Evolutionary conservation across 2,797 vertebrate species (phyloP).

Genomic region (Cichlasoma orientale): DNA sequence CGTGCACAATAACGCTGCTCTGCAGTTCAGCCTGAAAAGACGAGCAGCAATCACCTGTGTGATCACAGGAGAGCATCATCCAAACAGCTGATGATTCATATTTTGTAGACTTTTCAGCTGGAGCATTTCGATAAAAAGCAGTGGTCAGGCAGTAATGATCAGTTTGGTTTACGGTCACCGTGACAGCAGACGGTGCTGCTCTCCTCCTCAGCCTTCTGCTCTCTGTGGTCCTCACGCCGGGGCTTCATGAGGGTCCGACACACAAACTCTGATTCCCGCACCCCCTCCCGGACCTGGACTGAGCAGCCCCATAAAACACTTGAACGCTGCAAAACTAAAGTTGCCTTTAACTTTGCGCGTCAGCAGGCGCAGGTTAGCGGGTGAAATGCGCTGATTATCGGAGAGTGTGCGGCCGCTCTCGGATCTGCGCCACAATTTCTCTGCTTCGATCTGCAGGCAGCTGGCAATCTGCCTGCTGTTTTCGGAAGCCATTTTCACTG

Average conservation of each 20-base stretch:
- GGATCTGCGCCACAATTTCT: slow-evolving; percentile 41
- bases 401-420: neutral
- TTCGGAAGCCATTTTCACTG: slow-evolving; percentile 89
- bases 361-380: neutral
- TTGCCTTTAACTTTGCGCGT: slow-evolving; percentile 1
- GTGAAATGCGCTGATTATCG: neutral
- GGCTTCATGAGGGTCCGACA: neutral
- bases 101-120: too few relatives aligned
- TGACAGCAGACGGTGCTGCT: too few relatives aligned
- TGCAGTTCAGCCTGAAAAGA: neutral
- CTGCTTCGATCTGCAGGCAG: slow-evolving; percentile 50
- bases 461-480: slow-evolving; percentile 73
- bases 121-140: neutral
- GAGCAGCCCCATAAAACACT: neutral
- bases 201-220: too few relatives aligned
- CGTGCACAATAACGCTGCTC: neutral
- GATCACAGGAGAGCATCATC: neutral
- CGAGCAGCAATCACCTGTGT: neutral
- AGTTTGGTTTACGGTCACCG: neutral
- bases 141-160: neutral
- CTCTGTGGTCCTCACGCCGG: too few relatives aligned
- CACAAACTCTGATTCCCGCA: neutral
- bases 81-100: too few relatives aligned
- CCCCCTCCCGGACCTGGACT: neutral
- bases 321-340: slow-evolving; percentile 6